A percentile compares a stretch with the other conserved stretches of the same genome.
Evolutionary conservation across 2,888 invertebrate species (phyloP).

Genomic region (Brenthis hecate): DNA sequence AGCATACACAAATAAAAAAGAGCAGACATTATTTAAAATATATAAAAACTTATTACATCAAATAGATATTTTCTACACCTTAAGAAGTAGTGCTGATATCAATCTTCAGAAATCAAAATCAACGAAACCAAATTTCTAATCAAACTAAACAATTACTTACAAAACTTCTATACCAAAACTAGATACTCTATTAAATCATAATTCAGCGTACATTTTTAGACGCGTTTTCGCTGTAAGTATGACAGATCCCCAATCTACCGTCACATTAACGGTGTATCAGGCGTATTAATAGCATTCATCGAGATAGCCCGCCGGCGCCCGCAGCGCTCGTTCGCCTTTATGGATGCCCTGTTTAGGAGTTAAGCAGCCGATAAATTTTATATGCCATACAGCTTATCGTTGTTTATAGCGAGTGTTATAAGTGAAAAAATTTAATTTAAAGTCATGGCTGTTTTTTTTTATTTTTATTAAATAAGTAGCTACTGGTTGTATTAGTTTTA

Average conservation of each 20-base stretch:
- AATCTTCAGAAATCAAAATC: too few relatives aligned
- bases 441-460: background rate
- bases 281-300: constrained; percentile 75
- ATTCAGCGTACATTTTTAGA: too few relatives aligned
- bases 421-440: constrained; percentile 16
- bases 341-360: constrained; percentile 46
- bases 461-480: background rate
- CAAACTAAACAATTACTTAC: too few relatives aligned
- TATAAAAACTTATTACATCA: too few relatives aligned
- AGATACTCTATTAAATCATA: too few relatives aligned
- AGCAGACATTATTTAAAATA: too few relatives aligned
- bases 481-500: too few relatives aligned
- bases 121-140: too few relatives aligned
- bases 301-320: constrained; percentile 58
- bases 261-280: constrained; percentile 71
- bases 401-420: constrained; percentile 39
- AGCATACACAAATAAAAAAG: too few relatives aligned
- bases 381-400: constrained; percentile 48
- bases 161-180: too few relatives aligned
- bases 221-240: constrained; percentile 29
- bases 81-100: too few relatives aligned
- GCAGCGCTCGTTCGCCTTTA: constrained; percentile 42
- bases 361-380: constrained; percentile 48
- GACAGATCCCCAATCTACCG: constrained; percentile 47
- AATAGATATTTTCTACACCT: too few relatives aligned